Evolutionary conservation across 2,888 invertebrate genomes (phyloP), one percentile per base, ranked within the genome.

Genomic region (Epistrophe grossulariae): DNA sequence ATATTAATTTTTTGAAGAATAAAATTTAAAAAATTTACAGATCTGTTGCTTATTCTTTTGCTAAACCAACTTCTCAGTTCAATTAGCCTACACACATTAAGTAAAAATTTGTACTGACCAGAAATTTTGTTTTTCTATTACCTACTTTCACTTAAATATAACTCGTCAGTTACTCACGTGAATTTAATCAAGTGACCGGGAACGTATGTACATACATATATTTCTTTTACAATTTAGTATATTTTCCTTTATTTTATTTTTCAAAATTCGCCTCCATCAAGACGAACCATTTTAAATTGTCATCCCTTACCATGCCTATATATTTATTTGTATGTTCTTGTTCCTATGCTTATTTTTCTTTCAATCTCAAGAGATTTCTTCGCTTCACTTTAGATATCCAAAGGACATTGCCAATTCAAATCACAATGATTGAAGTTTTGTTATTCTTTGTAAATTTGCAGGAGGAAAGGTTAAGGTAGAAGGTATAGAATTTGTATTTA

Each of bases 341-440:
- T 35, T 50, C 13, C 13, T 28, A 4, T n/a, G 10, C 4, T 40
- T 40, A 4, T 13, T 59, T 2, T 59, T 5, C 35, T 24, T 45
- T 45, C 48, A 80, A 73, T 68, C 52, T 80, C 13, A 73, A 79
- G 71, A 80, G 71, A 59, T 84, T 66, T 77, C 72, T 66, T 77
- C 72, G 38, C 59, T 72, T 80, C 40, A 77, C 76, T 84, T 70
- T 28, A 68, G 43, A 60, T 80, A 71, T 73, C 80, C 10, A n/a
- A 45, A 84, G 80, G 80, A 84, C 84, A 84, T 84, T 84, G 84
- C 68, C 84, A 84, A 84, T 80, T 84, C 84, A 84, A 84, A 84
- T 84, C 84, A 84, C 84, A 84, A 80, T 84, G 84, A 84, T 84
- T 80, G 84, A 80, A 84, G 77, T 84, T 50, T 77, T 80, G 71